Evolutionary conservation across 2,113 vertebrate genomes (phyloP).

Genomic region (Ochotona curzoniae): DNA sequence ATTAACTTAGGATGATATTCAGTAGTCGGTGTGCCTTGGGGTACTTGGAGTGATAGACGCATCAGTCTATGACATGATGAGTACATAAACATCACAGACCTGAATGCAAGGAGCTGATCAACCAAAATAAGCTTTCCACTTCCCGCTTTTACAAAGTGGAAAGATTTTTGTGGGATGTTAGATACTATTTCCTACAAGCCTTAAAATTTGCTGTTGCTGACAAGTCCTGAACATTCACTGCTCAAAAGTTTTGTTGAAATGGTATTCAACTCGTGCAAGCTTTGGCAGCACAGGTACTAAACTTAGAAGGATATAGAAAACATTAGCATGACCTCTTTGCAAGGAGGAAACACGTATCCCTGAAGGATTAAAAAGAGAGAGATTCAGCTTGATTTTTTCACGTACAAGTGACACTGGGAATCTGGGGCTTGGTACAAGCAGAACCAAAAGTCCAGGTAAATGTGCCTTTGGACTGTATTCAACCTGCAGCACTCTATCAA

Average conservation of each 20-base stretch:
- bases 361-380: no score
- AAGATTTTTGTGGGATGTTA: not conserved
- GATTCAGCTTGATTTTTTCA: no score
- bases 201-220: not conserved
- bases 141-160: not conserved
- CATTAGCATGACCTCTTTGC: no score
- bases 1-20: not conserved
- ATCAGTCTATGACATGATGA: no score
- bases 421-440: not conserved
- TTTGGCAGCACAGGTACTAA: no score
- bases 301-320: no score
- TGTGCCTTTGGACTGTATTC: not conserved
- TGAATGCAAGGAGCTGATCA: not conserved
- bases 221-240: not conserved
- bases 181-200: not conserved
- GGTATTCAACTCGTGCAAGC: not conserved
- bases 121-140: not conserved
- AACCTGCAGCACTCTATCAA: not conserved
- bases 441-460: not conserved
- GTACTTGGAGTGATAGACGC: not conserved
- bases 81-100: not conserved
- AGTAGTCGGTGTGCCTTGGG: not conserved
- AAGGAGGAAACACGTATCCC: no score
- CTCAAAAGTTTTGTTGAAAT: not conserved
- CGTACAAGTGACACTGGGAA: not conserved